phyloP scores from a whole-genome alignment of 2,797 vertebrate genomes.

The Chromis chromis region DNA sequence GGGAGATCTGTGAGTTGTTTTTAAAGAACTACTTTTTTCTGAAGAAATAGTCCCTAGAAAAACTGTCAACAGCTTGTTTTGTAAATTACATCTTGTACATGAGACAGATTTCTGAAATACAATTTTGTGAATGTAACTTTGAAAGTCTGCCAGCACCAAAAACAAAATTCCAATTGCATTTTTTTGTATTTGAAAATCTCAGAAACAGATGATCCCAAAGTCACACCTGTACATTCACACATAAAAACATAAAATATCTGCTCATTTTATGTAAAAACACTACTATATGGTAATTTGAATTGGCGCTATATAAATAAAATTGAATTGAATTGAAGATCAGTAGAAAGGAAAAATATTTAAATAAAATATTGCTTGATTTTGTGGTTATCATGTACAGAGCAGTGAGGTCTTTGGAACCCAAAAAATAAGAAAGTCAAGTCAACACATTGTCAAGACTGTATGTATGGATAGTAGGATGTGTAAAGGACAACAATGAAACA shows the following conservation, averaged over 20 bases:
- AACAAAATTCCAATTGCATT: not conserved
- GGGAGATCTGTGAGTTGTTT: not conserved
- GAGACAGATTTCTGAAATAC: conserved; percentile 1
- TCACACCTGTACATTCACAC: not conserved
- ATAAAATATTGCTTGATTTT: rapidly evolving
- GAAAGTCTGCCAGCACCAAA: not conserved
- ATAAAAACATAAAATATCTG: not conserved
- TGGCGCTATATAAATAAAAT: too few species aligned
- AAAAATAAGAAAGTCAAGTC: too few species aligned
- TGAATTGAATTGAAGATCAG: not conserved
- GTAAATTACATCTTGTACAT: conserved; percentile 1
- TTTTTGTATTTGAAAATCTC: too few species aligned
- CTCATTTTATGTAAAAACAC: not conserved
- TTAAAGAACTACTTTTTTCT: not conserved
- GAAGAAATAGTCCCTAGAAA: not conserved
- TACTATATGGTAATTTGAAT: too few species aligned
- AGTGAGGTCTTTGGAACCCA: not conserved
- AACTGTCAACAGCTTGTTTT: conserved; percentile 16
- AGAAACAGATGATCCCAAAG: not conserved
- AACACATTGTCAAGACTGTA: not conserved
- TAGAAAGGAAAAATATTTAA: too few species aligned
- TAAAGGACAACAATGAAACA: not conserved
- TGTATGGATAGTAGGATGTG: not conserved
- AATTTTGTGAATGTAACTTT: not conserved
- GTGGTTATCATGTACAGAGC: too few species aligned